A percentile compares a stretch with the other conserved stretches of the same genome.
phyloP scores from a whole-genome alignment of 92 coral and sea anemone genomes.

The Desmophyllum pertusum region DNA sequence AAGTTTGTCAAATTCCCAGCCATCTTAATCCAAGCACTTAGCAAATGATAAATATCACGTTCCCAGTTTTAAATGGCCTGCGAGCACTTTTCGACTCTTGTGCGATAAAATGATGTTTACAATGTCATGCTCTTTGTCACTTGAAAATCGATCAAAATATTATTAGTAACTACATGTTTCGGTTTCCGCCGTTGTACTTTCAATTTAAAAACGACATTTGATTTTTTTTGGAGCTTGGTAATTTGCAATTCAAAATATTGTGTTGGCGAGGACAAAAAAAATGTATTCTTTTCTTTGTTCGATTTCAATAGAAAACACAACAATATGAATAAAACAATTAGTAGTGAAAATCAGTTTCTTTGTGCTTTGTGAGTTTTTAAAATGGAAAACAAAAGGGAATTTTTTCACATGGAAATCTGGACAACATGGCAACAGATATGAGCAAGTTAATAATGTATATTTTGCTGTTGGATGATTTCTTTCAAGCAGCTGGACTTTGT shows the following conservation, averaged over 20 bases:
- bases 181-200: not conserved
- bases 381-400: not conserved
- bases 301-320: not conserved
- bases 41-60: not conserved
- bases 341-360: not conserved
- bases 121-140: not conserved
- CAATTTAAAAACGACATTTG: not conserved
- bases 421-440: constrained; percentile 12
- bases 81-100: not conserved
- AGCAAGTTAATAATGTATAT: constrained; percentile 30
- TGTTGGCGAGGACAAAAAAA: not conserved
- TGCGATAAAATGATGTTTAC: not conserved
- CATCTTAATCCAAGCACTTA: not conserved
- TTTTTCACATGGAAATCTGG: not conserved
- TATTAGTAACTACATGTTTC: not conserved
- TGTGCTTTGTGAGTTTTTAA: not conserved
- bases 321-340: not conserved
- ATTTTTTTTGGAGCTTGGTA: not conserved
- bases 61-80: not conserved
- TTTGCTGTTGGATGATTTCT: not conserved
- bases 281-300: not conserved
- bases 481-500: not conserved
- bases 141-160: not conserved
- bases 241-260: constrained; percentile 30
- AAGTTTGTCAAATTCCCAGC: constrained; percentile 1